phyloP scores from a whole-genome alignment of 2,888 invertebrate genomes.

The Ophraella communa region DNA sequence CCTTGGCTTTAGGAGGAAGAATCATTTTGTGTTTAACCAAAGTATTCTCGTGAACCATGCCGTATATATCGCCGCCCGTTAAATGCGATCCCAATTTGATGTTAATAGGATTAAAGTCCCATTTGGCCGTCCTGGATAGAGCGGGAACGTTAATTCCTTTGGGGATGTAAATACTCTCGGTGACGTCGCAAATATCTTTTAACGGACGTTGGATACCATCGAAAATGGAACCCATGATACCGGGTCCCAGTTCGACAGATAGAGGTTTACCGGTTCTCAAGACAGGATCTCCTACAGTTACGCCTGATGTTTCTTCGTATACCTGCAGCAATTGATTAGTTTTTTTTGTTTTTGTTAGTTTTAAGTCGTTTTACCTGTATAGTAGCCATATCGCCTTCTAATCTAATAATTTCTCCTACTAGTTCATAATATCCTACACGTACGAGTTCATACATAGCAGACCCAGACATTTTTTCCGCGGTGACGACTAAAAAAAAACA shows the following conservation, averaged over 20 bases:
- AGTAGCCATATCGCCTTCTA: conserved; percentile 99
- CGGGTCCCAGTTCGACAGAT: conserved; percentile 98
- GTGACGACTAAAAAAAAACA: conserved; percentile 85
- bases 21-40: conserved; percentile 97
- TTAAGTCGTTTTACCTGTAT: conserved; percentile 79
- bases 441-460: conserved; percentile 99
- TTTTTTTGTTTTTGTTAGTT: background rate
- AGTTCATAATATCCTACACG: conserved; percentile 97
- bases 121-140: conserved; percentile 77
- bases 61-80: conserved; percentile 97
- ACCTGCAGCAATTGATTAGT: conserved; percentile 64
- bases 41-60: conserved; percentile 95
- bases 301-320: conserved; percentile 95
- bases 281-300: conserved; percentile 99
- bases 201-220: conserved; percentile 99
- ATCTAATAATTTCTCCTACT: conserved; percentile 99
- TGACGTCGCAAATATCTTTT: conserved; percentile 93
- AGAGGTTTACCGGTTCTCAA: conserved; percentile 97
- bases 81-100: conserved; percentile 96
- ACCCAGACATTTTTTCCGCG: conserved; percentile 98
- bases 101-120: conserved; percentile 91
- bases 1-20: conserved; percentile 92
- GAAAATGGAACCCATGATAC: conserved; percentile 99
- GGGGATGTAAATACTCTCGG: conserved; percentile 98
- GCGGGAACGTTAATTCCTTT: conserved; percentile 97